Conservation (phyloP, 2,797 vertebrate genomes). For the Sebastes trivittatus region DNA sequence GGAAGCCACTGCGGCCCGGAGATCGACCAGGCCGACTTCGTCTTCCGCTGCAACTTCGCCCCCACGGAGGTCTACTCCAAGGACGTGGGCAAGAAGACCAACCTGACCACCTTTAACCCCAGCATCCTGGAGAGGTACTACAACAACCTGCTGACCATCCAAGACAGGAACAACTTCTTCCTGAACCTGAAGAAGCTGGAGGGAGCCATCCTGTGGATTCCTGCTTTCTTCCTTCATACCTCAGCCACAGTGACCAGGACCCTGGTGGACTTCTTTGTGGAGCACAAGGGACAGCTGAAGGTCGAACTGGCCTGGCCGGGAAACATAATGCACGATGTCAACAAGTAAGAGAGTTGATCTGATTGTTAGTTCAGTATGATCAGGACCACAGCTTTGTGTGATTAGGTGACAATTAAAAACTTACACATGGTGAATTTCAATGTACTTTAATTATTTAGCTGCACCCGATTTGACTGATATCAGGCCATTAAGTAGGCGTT, state of each 20-base stretch:
- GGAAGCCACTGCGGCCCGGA: constrained; percentile 93
- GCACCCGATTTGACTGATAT: neutral
- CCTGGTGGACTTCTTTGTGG: constrained; percentile 97
- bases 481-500: no score
- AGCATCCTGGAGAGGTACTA: constrained; percentile 99
- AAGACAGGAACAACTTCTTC: constrained; percentile 98
- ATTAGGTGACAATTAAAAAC: neutral
- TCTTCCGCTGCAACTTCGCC: constrained; percentile 98
- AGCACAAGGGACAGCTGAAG: constrained; percentile 94
- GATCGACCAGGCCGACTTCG: constrained; percentile 97
- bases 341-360: constrained; percentile 86
- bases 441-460: neutral
- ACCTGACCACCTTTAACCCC: constrained; percentile 98
- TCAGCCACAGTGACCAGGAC: constrained; percentile 96
- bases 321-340: constrained; percentile 98
- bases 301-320: constrained; percentile 97
- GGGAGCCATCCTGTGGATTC: constrained; percentile 97
- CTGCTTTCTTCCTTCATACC: constrained; percentile 98
- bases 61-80: constrained; percentile 94
- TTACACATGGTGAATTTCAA: neutral
- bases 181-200: constrained; percentile 96
- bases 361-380: neutral
- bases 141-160: constrained; percentile 98
- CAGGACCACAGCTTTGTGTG: neutral
- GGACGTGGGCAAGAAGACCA: constrained; percentile 96